Evolutionary conservation across 2,113 vertebrate species (phyloP).

Genomic region (Passer montanus): DNA sequence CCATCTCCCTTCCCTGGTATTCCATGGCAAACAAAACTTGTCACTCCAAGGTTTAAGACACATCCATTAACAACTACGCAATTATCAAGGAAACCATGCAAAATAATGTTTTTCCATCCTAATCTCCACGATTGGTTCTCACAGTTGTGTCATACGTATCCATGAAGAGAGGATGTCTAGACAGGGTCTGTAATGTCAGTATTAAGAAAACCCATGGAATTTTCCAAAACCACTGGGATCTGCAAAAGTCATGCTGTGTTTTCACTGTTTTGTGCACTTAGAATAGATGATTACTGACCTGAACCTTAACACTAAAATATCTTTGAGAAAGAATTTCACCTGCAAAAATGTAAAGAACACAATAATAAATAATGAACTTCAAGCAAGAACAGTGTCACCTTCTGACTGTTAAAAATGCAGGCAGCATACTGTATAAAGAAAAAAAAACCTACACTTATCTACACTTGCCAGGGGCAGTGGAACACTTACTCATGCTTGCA

Average conservation of each 20-base stretch:
- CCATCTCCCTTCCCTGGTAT: neutral
- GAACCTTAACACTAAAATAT: neutral
- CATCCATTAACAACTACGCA: accelerated
- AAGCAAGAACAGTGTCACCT: neutral
- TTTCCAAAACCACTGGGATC: slow-evolving; percentile 18
- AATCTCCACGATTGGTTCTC: neutral
- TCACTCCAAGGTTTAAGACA: neutral
- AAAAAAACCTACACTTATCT: neutral
- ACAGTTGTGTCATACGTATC: neutral
- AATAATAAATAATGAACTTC: neutral
- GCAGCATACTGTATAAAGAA: neutral
- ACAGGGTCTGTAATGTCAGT: neutral
- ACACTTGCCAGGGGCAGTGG: neutral
- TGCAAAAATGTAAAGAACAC: neutral
- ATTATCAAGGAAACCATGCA: neutral
- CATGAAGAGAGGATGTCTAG: neutral
- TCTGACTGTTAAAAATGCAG: neutral
- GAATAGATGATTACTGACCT: neutral
- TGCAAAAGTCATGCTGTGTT: neutral
- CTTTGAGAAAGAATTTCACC: neutral
- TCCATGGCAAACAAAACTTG: neutral
- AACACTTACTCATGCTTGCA: neutral
- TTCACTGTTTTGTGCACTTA: neutral
- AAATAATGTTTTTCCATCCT: neutral
- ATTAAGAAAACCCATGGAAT: neutral